Base-by-base conservation (phyloP, 2,113 vertebrate species). In the Albula goreensis region DNA sequence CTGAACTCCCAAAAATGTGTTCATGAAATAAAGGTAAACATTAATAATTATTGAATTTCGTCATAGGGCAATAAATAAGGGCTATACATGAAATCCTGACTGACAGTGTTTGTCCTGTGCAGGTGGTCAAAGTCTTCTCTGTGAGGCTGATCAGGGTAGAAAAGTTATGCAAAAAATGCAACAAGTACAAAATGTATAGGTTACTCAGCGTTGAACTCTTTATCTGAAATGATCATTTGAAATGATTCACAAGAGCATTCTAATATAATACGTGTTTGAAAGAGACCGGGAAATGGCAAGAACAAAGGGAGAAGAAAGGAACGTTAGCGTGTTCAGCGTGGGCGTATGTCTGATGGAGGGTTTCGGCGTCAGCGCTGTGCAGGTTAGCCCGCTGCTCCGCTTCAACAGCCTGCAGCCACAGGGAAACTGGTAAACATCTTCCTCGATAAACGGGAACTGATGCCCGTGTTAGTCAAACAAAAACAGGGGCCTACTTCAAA, bases 381-480 rank as follows among this genome's bases (percentile, higher is more conserved):
- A 80, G 82, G 83, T 89, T 88, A 86, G 85, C 60, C 9, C 60
- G 1, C 87, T 86, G 83, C n/a, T 31, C 82, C 82, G 91, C 91
- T 90, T 90, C 10, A 12, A 89, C 89, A 91, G 92, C 92, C 88
- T 87, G 90, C 93, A 92, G 89, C 92, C 91, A 87, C 60, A n/a
- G 87, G 90, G 90, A 92, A 93, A 94, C 92, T 92, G 93, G 92
- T 93, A 92, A 92, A 90, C 89, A 89, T 89, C 91, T 87, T 93
- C 92, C 93, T 94, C 91, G 93, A 94, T 94, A 94, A 93, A 94
- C 90, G 91, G 89, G 90, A 94, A 92, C 90, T 88, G 90, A 95
- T 94, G 93, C 92, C 91, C 85, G 82, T 93, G 93, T 93, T 92
- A 89, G 92, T 90, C 92, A 95, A 95, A 95, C 93, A 94, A 93